A percentile compares a stretch with the other conserved stretches of the same genome.
phyloP scores from a whole-genome alignment of 2,888 invertebrate genomes.

The Homarus gammarus region DNA sequence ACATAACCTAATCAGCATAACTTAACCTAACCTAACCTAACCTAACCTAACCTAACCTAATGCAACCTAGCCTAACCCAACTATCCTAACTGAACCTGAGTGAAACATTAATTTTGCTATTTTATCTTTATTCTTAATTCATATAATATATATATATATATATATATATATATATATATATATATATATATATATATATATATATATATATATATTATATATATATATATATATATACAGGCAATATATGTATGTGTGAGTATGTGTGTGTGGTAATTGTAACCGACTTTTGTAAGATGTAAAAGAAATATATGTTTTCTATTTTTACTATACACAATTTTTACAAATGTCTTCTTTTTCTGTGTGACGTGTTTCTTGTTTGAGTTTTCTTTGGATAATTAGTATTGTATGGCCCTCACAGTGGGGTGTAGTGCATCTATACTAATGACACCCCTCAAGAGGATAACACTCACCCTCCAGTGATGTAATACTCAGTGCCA shows the following conservation, averaged over 20 bases:
- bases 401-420: too few species aligned
- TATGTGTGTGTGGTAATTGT: too few species aligned
- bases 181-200: constrained; percentile 32
- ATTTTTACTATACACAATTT: not conserved
- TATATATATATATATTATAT: constrained; percentile 23
- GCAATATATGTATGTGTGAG: not conserved
- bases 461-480: not conserved
- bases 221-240: not conserved
- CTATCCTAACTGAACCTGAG: too few species aligned
- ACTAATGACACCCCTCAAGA: too few species aligned
- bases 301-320: not conserved
- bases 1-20: too few species aligned
- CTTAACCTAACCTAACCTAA: too few species aligned
- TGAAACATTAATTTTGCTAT: too few species aligned
- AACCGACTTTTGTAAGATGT: too few species aligned
- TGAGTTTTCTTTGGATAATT: too few species aligned
- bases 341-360: not conserved
- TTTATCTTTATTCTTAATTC: not conserved
- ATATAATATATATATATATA: constrained; percentile 28
- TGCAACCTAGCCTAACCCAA: too few species aligned
- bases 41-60: too few species aligned
- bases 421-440: not conserved
- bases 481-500: constrained; percentile 7
- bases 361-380: not conserved
- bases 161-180: constrained; percentile 40